Conservation (phyloP, 1,140 invertebrate species). For the Hypsibius dujardini region DNA sequence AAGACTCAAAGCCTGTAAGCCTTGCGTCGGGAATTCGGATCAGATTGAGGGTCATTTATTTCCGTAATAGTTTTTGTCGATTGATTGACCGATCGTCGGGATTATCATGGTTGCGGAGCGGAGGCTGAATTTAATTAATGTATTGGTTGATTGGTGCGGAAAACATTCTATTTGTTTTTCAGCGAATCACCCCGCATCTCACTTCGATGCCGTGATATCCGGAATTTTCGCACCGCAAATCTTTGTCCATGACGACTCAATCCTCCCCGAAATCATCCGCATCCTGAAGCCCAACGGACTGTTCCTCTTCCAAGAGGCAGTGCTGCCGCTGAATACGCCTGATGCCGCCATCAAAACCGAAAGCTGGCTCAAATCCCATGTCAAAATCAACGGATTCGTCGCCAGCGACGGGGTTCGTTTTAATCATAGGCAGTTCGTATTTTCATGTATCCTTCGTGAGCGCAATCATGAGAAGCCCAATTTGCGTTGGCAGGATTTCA, state of each 20-base stretch:
- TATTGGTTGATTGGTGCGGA: no score
- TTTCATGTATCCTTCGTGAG: no score
- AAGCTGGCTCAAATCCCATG: constrained; percentile 18
- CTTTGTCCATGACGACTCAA: constrained; percentile 26
- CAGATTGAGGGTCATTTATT: no score
- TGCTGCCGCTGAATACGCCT: constrained; percentile 19
- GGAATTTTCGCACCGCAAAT: constrained; percentile 30
- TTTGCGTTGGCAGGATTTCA: constrained; percentile 3
- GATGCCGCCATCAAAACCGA: constrained; percentile 17
- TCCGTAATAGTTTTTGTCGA: no score
- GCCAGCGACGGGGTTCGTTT: constrained; percentile 17
- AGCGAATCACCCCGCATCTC: constrained; percentile 30
- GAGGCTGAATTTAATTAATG: no score
- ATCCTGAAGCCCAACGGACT: constrained; percentile 33
- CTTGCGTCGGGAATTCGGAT: no score
- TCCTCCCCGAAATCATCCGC: constrained; percentile 33
- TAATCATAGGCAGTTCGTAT: no score
- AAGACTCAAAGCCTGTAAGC: constrained; percentile 32
- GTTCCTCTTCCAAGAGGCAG: constrained; percentile 29
- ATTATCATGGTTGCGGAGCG: no score
- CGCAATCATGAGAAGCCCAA: no score
- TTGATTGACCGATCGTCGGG: no score
- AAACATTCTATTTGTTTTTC: constrained; percentile 20
- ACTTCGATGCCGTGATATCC: constrained; percentile 32
- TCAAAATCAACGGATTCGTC: constrained; percentile 14